phyloP scores from a whole-genome alignment of 1,140 invertebrate species.

The Drosophila sproati region DNA sequence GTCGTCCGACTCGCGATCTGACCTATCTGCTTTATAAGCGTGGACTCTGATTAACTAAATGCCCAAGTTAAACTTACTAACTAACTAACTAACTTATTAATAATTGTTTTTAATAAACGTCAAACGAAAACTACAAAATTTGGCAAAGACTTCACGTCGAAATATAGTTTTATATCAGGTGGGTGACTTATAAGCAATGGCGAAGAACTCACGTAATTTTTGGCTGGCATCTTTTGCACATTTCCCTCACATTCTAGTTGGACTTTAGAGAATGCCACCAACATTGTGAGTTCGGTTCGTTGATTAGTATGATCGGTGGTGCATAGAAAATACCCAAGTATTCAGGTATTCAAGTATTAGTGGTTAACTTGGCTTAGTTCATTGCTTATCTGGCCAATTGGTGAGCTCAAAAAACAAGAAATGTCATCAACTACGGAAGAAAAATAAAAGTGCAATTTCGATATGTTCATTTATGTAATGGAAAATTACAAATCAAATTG shows the following conservation, averaged over 20 bases:
- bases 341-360: too few relatives aligned
- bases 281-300: not conserved
- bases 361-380: too few relatives aligned
- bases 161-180: not conserved
- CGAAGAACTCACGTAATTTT: conserved; percentile 5
- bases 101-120: conserved; percentile 12
- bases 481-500: too few relatives aligned
- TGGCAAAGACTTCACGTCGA: not conserved
- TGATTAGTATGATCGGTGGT: not conserved
- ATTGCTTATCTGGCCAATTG: too few relatives aligned
- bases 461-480: too few relatives aligned
- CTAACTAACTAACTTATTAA: conserved; percentile 12
- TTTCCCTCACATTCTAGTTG: not conserved
- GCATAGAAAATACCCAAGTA: not conserved
- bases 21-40: conserved; percentile 64
- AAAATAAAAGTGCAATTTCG: too few relatives aligned
- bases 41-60: conserved; percentile 41
- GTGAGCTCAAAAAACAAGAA: too few relatives aligned
- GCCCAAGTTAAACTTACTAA: not conserved
- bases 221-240: not conserved
- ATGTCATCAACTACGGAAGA: too few relatives aligned
- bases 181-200: too few relatives aligned
- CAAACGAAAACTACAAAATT: not conserved
- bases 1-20: conserved; percentile 63
- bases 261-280: not conserved